Conservation (phyloP, 2,797 vertebrate species). For the Miichthys miiuy region DNA sequence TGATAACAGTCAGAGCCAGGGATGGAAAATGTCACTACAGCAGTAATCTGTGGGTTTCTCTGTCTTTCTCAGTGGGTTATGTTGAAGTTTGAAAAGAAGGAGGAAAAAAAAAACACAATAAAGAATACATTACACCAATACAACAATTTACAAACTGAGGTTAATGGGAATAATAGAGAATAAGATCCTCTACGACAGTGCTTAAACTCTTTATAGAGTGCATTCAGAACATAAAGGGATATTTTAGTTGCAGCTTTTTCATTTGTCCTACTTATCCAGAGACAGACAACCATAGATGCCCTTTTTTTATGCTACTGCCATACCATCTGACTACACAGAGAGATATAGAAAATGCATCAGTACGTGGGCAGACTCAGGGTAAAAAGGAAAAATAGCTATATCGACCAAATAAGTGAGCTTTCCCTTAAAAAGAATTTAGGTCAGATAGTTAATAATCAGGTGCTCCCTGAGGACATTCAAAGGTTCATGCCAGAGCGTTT, state of each 20-base stretch:
- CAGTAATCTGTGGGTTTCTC: background rate
- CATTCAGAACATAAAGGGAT: constrained; percentile 21
- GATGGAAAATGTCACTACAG: constrained; percentile 26
- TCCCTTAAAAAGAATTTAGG: constrained; percentile 5
- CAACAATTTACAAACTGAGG: constrained; percentile 13
- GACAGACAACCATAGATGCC: constrained; percentile 11
- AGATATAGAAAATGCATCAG: constrained; percentile 13
- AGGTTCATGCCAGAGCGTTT: background rate
- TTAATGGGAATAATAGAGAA: constrained; percentile 19
- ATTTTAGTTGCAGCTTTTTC: constrained; percentile 6
- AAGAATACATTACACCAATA: background rate
- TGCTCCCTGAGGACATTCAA: constrained; percentile 16
- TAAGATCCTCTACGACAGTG: background rate
- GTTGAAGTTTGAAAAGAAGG: background rate
- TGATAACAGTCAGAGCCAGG: constrained; percentile 28
- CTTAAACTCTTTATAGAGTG: constrained; percentile 20
- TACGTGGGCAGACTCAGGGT: background rate
- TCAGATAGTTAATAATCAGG: constrained; percentile 30
- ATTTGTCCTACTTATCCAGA: constrained; percentile 27
- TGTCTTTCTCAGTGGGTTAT: background rate
- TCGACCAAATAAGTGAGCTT: constrained; percentile 6
- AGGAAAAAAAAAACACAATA: background rate
- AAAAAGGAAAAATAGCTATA: constrained; percentile 8
- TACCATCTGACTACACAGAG: constrained; percentile 26
- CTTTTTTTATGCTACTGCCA: constrained; percentile 5